Evolutionary conservation across 2,797 vertebrate species (phyloP).

Genomic region (Megaceryle alcyon): DNA sequence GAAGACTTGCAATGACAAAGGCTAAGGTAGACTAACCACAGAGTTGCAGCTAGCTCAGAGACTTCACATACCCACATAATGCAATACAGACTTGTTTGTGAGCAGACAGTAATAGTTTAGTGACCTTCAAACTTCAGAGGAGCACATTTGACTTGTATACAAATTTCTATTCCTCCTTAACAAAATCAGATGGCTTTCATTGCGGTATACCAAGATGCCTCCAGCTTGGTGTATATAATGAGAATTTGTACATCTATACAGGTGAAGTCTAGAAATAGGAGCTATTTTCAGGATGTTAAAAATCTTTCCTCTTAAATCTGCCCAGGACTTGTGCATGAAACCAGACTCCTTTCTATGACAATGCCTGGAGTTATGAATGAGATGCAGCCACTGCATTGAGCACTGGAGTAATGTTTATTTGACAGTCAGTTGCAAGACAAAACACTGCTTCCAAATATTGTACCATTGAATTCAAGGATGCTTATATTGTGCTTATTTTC

Average conservation of each 20-base stretch:
- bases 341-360: not conserved
- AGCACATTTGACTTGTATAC: rapidly evolving
- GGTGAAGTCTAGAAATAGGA: not conserved
- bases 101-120: not conserved
- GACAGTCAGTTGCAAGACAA: not conserved
- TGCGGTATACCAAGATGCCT: not conserved
- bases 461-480: not conserved
- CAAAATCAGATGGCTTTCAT: not conserved
- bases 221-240: not conserved
- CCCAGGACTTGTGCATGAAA: not conserved
- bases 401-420: not conserved
- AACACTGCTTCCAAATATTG: not conserved
- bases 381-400: not conserved
- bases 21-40: not conserved
- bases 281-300: not conserved
- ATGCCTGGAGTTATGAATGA: not conserved
- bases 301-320: not conserved
- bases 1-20: not conserved
- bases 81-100: not conserved
- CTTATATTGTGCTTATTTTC: not conserved
- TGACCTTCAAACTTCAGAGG: not conserved
- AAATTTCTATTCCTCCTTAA: not conserved
- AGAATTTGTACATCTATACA: not conserved
- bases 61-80: not conserved
- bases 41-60: not conserved